Evolutionary conservation across 2,113 vertebrate genomes (phyloP).

Genomic region (Nothoprocta perdicaria): DNA sequence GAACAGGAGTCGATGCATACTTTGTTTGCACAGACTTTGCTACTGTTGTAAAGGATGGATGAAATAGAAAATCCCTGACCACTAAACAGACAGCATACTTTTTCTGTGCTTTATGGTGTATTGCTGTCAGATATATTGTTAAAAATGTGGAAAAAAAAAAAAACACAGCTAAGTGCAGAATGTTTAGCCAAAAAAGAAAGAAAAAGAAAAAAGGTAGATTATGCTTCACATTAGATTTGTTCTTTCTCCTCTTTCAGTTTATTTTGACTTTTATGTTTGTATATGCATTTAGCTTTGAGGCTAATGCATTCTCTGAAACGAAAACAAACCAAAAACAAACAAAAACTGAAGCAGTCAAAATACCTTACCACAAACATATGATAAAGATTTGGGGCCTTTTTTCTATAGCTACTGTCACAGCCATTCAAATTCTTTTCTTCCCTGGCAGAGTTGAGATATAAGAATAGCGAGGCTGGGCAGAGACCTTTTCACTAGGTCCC

Average conservation of each 20-base stretch:
- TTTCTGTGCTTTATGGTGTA: not conserved
- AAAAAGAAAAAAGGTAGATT: not conserved
- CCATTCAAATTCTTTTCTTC: not conserved
- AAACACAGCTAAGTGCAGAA: not conserved
- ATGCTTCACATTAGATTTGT: not conserved
- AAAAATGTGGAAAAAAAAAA: not conserved
- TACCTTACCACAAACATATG: not conserved
- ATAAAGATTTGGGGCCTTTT: not conserved
- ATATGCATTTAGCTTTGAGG: not conserved
- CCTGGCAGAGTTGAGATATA: not conserved
- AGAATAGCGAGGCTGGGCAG: not conserved
- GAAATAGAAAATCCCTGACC: not conserved
- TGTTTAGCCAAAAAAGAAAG: not conserved
- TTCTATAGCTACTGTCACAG: not conserved
- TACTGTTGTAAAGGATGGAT: conserved; percentile 15
- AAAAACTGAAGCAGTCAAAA: not conserved
- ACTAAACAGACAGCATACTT: conserved; percentile 23
- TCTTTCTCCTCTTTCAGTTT: not conserved
- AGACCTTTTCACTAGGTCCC: not conserved
- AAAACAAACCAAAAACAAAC: too few relatives aligned
- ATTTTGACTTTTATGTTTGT: not conserved
- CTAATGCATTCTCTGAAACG: not conserved
- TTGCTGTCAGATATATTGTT: conserved; percentile 5
- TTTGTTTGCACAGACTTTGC: not conserved
- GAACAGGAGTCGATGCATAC: not conserved